Conservation (phyloP, 2,888 invertebrate genomes). For the Parapristionchus giblindavisi region DNA sequence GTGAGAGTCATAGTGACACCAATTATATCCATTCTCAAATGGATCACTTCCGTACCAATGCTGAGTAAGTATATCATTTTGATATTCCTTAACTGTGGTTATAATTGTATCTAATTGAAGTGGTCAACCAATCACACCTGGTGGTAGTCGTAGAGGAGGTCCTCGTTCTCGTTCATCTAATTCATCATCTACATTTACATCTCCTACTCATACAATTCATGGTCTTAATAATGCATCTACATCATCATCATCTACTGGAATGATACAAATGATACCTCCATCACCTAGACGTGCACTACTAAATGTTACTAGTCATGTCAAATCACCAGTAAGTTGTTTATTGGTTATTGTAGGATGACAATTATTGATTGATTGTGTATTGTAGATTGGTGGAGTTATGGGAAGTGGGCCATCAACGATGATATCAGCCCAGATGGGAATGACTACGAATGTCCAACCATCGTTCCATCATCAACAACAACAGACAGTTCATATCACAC, state of each 20-base stretch:
- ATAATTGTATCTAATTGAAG: not conserved
- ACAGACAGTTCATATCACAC: not conserved
- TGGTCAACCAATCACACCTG: slow-evolving; percentile 26
- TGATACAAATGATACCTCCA: not conserved
- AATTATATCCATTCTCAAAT: not conserved
- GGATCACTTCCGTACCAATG: not conserved
- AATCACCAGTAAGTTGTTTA: not conserved
- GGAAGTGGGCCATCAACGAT: not conserved
- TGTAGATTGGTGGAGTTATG: not conserved
- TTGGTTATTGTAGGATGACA: not conserved
- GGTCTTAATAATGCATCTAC: not conserved
- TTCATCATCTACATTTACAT: slow-evolving; percentile 1
- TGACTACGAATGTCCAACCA: slow-evolving; percentile 11
- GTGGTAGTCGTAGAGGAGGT: not conserved
- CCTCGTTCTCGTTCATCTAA: slow-evolving; percentile 7
- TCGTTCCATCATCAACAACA: slow-evolving; percentile 8
- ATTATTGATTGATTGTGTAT: not conserved
- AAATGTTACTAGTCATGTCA: not conserved
- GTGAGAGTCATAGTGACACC: slow-evolving; percentile 29
- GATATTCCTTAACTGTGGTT: not conserved
- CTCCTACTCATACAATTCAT: not conserved
- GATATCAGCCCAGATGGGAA: slow-evolving; percentile 21
- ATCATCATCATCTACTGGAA: not conserved
- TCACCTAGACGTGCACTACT: not conserved
- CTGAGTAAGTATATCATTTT: not conserved